phyloP scores from a whole-genome alignment of 2,113 vertebrate genomes.

The Pleuronectes platessa region DNA sequence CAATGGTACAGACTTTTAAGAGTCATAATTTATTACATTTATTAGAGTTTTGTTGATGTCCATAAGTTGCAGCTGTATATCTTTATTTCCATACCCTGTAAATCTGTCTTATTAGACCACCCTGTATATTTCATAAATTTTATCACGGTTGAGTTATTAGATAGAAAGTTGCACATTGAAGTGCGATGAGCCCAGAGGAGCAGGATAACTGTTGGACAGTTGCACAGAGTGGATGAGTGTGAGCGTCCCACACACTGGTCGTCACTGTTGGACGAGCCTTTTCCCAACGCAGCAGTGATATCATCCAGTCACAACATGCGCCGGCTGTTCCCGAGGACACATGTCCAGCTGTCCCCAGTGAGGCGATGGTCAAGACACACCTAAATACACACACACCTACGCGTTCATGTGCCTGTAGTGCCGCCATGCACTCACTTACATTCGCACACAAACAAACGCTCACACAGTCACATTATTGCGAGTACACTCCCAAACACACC shows the following conservation, averaged over 20 bases:
- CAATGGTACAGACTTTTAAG: too few relatives aligned
- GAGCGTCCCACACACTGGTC: slow-evolving; percentile 37
- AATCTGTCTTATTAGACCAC: not conserved
- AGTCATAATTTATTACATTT: not conserved
- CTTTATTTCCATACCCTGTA: not conserved
- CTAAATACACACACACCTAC: slow-evolving; percentile 13
- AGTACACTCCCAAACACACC: slow-evolving; percentile 56
- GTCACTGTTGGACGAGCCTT: slow-evolving; percentile 38
- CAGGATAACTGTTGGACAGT: slow-evolving; percentile 20
- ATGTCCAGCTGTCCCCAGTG: slow-evolving; percentile 59
- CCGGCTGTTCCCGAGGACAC: slow-evolving; percentile 52
- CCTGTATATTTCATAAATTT: not conserved
- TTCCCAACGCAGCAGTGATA: slow-evolving; percentile 47
- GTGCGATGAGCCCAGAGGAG: too few relatives aligned
- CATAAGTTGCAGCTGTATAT: not conserved
- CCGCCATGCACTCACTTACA: slow-evolving; percentile 19
- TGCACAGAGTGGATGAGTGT: slow-evolving; percentile 34
- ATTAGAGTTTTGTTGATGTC: too few relatives aligned
- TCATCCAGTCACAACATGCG: slow-evolving; percentile 51
- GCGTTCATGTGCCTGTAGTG: slow-evolving; percentile 12
- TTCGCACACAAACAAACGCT: slow-evolving; percentile 26
- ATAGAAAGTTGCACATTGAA: not conserved
- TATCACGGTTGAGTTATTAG: not conserved
- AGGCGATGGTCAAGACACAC: slow-evolving; percentile 20
- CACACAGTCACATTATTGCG: slow-evolving; percentile 49